Conservation (phyloP, 2,797 vertebrate species). For the Lophius americanus region DNA sequence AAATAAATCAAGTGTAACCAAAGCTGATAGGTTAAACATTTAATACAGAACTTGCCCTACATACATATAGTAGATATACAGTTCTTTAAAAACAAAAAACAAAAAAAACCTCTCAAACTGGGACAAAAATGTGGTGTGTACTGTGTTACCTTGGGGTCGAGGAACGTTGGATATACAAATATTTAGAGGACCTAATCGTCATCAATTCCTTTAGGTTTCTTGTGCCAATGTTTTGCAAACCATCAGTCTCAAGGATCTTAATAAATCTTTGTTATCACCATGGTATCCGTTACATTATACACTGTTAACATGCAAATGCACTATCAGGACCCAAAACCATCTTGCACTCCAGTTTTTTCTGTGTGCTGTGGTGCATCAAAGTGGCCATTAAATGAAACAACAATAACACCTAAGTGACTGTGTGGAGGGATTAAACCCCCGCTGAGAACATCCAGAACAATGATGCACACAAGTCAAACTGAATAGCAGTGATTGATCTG, state of each 20-base stretch:
- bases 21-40: too few relatives aligned
- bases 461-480: constrained; percentile 43
- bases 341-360: constrained; percentile 16
- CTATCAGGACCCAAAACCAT: background rate
- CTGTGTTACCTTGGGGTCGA: background rate
- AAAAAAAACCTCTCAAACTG: too few relatives aligned
- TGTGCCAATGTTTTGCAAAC: background rate
- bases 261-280: background rate
- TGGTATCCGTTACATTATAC: background rate
- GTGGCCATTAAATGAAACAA: too few relatives aligned
- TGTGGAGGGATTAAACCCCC: constrained; percentile 6
- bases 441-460: constrained; percentile 33
- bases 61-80: too few relatives aligned
- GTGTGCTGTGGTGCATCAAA: background rate
- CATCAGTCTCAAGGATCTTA: background rate
- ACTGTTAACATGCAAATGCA: background rate
- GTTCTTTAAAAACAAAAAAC: too few relatives aligned
- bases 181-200: background rate
- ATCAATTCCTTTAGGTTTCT: background rate
- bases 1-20: too few relatives aligned
- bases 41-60: too few relatives aligned
- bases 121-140: too few relatives aligned
- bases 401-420: constrained; percentile 9
- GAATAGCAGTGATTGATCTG: constrained; percentile 49
- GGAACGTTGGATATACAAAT: too few relatives aligned